A percentile compares a stretch with the other conserved stretches of the same genome.
These are phyloP conservation scores for Nerophis ophidion DNA, from an alignment of 2,113 vertebrate species.

Conservation along the genomic window DNA sequence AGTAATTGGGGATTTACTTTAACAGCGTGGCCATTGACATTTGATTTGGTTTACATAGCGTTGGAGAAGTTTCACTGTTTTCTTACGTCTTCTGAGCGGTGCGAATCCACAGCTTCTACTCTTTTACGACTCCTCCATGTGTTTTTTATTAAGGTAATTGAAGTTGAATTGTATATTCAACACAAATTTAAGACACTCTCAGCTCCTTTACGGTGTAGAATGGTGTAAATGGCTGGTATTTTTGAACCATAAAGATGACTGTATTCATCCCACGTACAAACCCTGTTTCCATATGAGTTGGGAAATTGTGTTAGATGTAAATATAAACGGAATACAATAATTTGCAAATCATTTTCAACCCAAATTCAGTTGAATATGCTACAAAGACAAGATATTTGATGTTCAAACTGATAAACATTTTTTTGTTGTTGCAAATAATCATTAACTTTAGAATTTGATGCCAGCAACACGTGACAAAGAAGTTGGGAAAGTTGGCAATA, in stretches of 20 bases:
- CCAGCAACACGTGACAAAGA: too few species aligned
- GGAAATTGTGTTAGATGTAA: too few species aligned
- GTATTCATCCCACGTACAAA: neutral
- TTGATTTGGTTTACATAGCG: slow-evolving; percentile 43
- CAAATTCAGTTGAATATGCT: too few species aligned
- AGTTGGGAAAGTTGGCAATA: too few species aligned
- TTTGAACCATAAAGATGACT: slow-evolving; percentile 3
- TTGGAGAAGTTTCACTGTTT: slow-evolving; percentile 30
- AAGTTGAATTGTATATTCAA: slow-evolving; percentile 27
- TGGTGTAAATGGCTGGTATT: neutral
- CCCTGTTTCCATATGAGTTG: too few species aligned
- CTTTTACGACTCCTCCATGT: slow-evolving; percentile 16
- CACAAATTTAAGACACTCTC: slow-evolving; percentile 29
- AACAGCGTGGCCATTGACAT: slow-evolving; percentile 40
- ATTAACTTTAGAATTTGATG: too few species aligned
- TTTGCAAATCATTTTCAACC: too few species aligned
- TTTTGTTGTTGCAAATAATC: too few species aligned
- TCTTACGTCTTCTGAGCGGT: slow-evolving; percentile 9
- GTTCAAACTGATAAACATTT: too few species aligned
- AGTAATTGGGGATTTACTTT: slow-evolving; percentile 46
- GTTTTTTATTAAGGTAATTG: slow-evolving; percentile 28
- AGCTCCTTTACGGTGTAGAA: neutral
- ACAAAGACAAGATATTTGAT: too few species aligned
- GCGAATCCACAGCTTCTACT: slow-evolving; percentile 3
- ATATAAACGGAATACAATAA: too few species aligned